Evolutionary conservation across 2,113 vertebrate species (phyloP).

Genomic region (Engraulis encrasicolus): DNA sequence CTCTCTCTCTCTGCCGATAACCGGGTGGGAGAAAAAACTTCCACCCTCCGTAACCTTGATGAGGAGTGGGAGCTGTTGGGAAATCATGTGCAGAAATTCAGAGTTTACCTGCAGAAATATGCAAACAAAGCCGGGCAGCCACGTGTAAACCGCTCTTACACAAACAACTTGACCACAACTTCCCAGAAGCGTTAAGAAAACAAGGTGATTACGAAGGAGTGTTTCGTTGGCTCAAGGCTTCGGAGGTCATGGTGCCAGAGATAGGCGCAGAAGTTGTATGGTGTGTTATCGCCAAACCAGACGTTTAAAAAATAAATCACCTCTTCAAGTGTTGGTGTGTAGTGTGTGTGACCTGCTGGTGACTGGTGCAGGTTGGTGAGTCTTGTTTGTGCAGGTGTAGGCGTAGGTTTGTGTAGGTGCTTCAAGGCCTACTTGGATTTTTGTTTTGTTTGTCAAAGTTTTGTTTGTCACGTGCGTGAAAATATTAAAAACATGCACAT

Average conservation of each 20-base stretch:
- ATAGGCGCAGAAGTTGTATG: not conserved
- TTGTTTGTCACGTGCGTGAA: too few relatives aligned
- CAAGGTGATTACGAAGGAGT: not conserved
- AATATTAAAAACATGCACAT: too few relatives aligned
- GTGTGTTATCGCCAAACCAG: too few relatives aligned
- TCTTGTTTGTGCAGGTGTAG: too few relatives aligned
- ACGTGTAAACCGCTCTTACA: not conserved
- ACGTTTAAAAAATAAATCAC: too few relatives aligned
- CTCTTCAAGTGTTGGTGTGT: too few relatives aligned
- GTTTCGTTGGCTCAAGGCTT: not conserved
- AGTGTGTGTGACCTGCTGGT: too few relatives aligned
- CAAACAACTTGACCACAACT: not conserved
- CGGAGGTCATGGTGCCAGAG: not conserved
- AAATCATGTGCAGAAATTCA: not conserved
- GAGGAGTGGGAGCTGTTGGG: not conserved
- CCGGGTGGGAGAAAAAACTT: not conserved
- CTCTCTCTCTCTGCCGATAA: not conserved
- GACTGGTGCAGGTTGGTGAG: too few relatives aligned
- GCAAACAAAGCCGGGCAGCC: not conserved
- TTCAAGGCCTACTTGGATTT: too few relatives aligned
- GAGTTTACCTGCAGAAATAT: not conserved
- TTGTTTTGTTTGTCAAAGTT: too few relatives aligned
- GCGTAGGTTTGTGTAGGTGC: too few relatives aligned
- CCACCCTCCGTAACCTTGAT: not conserved
- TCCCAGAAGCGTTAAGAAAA: conserved; percentile 1